Evolutionary conservation across 2,113 vertebrate species (phyloP).

Genomic region (Theropithecus gelada): DNA sequence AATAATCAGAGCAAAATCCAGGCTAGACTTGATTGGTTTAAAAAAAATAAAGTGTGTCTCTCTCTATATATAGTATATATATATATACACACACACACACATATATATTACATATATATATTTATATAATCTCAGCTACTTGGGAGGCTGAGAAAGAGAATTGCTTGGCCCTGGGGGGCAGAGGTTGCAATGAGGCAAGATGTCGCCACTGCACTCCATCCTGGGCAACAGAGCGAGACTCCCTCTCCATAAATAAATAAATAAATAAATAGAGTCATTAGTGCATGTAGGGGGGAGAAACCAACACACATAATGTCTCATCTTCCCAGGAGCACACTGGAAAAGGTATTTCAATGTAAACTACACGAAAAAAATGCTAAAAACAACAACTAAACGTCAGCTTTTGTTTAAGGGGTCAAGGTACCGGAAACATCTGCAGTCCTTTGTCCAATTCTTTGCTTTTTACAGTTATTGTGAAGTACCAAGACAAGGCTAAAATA

Average conservation of each 20-base stretch:
- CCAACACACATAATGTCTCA: constrained; percentile 93
- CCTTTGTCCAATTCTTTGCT: constrained; percentile 24
- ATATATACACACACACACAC: fast-evolving
- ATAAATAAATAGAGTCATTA: constrained; percentile 93
- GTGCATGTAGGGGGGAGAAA: constrained; percentile 89
- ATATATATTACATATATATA: no score
- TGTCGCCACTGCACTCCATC: no score
- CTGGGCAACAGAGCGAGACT: no score
- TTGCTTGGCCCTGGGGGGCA: no score
- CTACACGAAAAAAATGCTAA: constrained; percentile 51
- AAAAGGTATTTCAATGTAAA: constrained; percentile 58
- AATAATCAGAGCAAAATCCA: constrained; percentile 95
- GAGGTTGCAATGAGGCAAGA: no score
- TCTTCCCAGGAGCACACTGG: constrained; percentile 81
- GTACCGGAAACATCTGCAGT: constrained; percentile 5
- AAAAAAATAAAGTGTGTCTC: no score
- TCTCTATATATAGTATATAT: no score
- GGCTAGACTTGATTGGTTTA: constrained; percentile 92
- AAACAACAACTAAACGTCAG: constrained; percentile 83
- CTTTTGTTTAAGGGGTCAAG: constrained; percentile 42
- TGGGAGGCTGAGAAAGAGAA: no score
- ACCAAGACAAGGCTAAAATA: neutral
- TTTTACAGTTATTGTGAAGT: constrained; percentile 5
- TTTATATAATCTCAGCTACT: no score
- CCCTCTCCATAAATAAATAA: constrained; percentile 64